These are phyloP conservation scores for Calliphora vomitoria DNA, from an alignment of 2,888 invertebrate species.

Conservation along the genomic window DNA sequence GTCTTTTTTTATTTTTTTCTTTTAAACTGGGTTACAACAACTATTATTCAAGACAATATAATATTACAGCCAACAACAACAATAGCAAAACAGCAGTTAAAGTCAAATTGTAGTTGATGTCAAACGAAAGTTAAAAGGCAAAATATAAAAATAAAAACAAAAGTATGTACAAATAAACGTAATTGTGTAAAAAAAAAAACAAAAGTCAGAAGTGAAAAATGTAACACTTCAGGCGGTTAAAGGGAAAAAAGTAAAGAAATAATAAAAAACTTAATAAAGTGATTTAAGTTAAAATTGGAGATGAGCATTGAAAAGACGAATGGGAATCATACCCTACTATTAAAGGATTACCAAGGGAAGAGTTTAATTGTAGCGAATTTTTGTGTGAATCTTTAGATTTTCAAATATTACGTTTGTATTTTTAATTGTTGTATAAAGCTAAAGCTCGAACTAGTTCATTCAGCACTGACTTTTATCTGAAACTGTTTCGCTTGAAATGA, in stretches of 20 bases:
- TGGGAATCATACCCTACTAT: neutral
- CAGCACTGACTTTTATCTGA: too few relatives aligned
- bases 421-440: too few relatives aligned
- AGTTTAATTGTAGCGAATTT: too few relatives aligned
- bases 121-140: conserved; percentile 49
- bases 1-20: neutral
- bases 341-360: neutral
- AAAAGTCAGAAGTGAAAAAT: conserved; percentile 36
- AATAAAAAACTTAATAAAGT: neutral
- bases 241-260: neutral
- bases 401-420: too few relatives aligned
- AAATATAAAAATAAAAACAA: neutral
- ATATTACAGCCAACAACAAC: neutral
- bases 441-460: too few relatives aligned
- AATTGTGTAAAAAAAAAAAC: conserved; percentile 30
- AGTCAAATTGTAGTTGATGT: conserved; percentile 18
- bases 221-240: conserved; percentile 41
- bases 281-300: neutral
- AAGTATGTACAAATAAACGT: conserved; percentile 7
- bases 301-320: neutral
- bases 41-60: neutral
- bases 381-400: too few relatives aligned
- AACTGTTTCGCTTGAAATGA: too few relatives aligned
- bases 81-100: neutral
- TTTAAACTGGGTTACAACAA: conserved; percentile 30